Conservation (phyloP, 2,888 invertebrate genomes). For the Rhagonycha fulva region DNA sequence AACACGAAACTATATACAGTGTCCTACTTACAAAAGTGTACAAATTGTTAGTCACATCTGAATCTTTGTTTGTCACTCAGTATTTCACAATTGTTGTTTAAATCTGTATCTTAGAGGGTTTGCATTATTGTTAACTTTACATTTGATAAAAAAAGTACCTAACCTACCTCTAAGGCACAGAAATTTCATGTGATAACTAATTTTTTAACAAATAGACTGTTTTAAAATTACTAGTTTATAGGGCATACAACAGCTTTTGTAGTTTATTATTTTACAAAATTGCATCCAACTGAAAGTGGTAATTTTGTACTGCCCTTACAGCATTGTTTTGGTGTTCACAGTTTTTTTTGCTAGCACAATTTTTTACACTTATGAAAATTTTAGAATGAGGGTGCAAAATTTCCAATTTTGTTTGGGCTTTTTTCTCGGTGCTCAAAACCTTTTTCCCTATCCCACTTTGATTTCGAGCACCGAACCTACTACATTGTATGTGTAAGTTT, state of each 20-base stretch:
- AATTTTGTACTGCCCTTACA: background rate
- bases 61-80: background rate
- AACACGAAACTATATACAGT: background rate
- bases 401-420: slow-evolving; percentile 18
- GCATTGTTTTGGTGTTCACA: background rate
- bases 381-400: slow-evolving; percentile 3
- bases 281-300: background rate
- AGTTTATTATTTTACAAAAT: background rate
- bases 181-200: background rate
- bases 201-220: background rate
- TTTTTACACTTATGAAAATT: background rate
- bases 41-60: background rate
- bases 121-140: background rate
- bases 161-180: background rate
- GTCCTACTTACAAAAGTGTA: background rate
- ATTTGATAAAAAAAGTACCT: background rate
- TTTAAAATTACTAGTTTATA: background rate
- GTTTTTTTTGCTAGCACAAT: background rate
- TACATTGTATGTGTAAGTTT: background rate
- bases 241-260: background rate
- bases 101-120: background rate
- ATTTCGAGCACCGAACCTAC: background rate
- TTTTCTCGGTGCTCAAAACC: background rate
- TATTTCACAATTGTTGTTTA: background rate
- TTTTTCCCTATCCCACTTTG: background rate